Conservation (phyloP, 2,797 vertebrate genomes). For the Syngnathus acus region DNA sequence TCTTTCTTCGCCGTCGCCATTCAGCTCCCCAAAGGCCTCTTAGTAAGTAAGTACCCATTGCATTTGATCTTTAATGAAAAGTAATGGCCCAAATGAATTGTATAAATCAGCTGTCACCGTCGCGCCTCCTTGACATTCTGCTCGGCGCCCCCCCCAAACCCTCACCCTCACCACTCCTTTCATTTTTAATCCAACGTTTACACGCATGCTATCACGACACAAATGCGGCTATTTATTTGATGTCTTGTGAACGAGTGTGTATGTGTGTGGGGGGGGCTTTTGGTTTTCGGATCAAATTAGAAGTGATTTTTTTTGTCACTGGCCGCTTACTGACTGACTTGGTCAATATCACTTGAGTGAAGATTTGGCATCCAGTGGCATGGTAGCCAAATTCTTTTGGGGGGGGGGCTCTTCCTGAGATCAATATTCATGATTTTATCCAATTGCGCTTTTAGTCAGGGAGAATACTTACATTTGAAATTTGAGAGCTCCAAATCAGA, state of each 20-base stretch:
- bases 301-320: background rate
- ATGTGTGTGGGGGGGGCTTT: too few species aligned
- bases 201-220: slow-evolving; percentile 50
- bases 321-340: slow-evolving; percentile 78
- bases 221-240: slow-evolving; percentile 2
- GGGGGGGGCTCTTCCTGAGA: background rate
- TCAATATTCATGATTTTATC: too few species aligned
- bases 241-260: too few species aligned
- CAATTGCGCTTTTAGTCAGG: too few species aligned
- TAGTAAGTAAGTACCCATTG: slow-evolving; percentile 99
- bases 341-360: slow-evolving; percentile 71
- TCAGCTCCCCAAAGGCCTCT: slow-evolving; percentile 99
- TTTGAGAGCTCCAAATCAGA: too few species aligned
- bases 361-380: slow-evolving; percentile 23
- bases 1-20: slow-evolving; percentile 99
- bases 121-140: slow-evolving; percentile 92
- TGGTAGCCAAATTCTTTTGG: slow-evolving; percentile 13
- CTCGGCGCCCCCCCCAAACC: slow-evolving; percentile 33
- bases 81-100: slow-evolving; percentile 99
- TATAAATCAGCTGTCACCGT: slow-evolving; percentile 97
- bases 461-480: too few species aligned
- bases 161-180: slow-evolving; percentile 26
- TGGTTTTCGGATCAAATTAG: background rate
- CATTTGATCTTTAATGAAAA: slow-evolving; percentile 99
- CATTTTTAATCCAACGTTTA: slow-evolving; percentile 63